Percentiles rank a stretch among this genome's conserved stretches.
Evolutionary conservation across 2,113 vertebrate genomes (phyloP).

Genomic region (Ursus arctos): DNA sequence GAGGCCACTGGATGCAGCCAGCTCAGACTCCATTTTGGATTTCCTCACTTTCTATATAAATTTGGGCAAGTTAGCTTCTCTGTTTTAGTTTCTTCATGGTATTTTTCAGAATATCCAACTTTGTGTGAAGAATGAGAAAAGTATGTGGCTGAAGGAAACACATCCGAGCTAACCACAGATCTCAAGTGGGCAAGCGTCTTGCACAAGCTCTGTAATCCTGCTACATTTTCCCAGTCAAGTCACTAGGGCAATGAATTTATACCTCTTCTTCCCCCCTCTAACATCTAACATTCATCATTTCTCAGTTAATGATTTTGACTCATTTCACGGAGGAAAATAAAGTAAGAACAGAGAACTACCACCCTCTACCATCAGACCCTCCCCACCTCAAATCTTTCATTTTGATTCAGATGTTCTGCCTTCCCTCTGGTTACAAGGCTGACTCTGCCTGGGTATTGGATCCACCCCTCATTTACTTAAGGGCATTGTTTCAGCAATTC

Average conservation of each 20-base stretch:
- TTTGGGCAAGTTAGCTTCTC: background rate
- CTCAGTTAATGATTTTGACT: background rate
- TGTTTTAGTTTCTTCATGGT: background rate
- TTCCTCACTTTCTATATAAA: background rate
- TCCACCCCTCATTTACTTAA: background rate
- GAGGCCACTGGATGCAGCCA: background rate
- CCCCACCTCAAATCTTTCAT: background rate
- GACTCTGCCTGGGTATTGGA: background rate
- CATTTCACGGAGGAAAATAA: background rate
- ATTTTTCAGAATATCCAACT: background rate
- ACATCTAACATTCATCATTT: background rate
- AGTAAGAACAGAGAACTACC: background rate
- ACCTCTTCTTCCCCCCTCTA: background rate
- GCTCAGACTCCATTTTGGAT: background rate
- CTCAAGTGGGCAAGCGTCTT: background rate
- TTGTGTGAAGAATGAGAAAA: background rate
- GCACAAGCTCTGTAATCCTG: background rate
- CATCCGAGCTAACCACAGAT: background rate
- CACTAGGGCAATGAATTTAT: background rate
- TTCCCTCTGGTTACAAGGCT: background rate
- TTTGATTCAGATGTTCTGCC: background rate
- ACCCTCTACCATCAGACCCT: background rate
- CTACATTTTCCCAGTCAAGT: background rate
- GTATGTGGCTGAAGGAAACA: background rate
- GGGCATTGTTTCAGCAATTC: background rate